phyloP scores from a whole-genome alignment of 2,113 vertebrate species.

The Corydoras sp. region DNA sequence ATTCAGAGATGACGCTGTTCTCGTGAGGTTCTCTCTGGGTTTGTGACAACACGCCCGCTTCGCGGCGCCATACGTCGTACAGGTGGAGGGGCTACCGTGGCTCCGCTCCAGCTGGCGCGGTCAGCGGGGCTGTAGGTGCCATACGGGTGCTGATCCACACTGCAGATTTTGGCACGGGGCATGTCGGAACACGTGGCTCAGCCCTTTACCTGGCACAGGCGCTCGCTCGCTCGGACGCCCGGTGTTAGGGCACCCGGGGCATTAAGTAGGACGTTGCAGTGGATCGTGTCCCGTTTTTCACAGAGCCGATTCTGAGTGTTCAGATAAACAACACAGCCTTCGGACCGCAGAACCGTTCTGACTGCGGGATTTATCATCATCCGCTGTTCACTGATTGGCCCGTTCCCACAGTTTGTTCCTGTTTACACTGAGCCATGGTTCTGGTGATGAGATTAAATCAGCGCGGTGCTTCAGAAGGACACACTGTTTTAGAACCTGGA shows the following conservation, averaged over 20 bases:
- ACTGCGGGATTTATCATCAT: too few relatives aligned
- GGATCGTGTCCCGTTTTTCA: background rate
- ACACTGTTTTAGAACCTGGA: too few relatives aligned
- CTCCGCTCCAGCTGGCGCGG: constrained; percentile 5
- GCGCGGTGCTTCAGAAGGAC: too few relatives aligned
- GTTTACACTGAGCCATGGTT: too few relatives aligned
- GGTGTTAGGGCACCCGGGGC: constrained; percentile 6
- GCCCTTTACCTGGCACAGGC: constrained; percentile 14
- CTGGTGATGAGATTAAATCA: too few relatives aligned
- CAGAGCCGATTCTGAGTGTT: too few relatives aligned
- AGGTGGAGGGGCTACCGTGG: constrained; percentile 8
- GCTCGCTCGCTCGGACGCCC: constrained; percentile 8
- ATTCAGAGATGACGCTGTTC: too few relatives aligned
- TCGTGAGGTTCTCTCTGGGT: background rate
- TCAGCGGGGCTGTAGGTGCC: constrained; percentile 1
- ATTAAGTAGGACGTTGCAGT: constrained; percentile 33
- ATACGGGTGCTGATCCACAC: constrained; percentile 20
- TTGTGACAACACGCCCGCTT: background rate
- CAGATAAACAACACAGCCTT: too few relatives aligned
- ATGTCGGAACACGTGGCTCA: constrained; percentile 23
- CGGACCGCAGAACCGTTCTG: too few relatives aligned
- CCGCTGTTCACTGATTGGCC: too few relatives aligned
- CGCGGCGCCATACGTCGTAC: constrained; percentile 5
- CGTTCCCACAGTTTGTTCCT: too few relatives aligned
- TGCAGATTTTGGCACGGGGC: constrained; percentile 13